These are phyloP conservation scores for Danio choprae DNA, from an alignment of 2,797 vertebrate genomes.

Conservation along the genomic window DNA sequence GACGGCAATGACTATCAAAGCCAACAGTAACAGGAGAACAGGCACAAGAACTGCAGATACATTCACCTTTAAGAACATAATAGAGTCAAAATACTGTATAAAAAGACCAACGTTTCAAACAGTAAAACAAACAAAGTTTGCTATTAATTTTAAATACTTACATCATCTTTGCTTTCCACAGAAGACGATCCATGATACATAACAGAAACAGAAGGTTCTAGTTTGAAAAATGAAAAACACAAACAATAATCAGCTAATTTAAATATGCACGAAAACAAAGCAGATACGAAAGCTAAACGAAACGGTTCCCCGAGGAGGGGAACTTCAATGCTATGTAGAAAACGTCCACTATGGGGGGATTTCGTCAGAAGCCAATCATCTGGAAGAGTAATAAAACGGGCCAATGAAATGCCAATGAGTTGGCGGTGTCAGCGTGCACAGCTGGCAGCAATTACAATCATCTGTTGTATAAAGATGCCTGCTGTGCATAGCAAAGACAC, in stretches of 20 bases:
- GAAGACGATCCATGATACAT: background rate
- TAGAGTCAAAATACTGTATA: background rate
- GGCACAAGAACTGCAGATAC: conserved; percentile 39
- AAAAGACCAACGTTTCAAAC: conserved; percentile 1
- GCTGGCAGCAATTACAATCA: too few species aligned
- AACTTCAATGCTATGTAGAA: too few species aligned
- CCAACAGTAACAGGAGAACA: conserved; percentile 47
- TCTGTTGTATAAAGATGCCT: too few species aligned
- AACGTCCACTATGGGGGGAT: too few species aligned
- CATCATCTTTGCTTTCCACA: background rate
- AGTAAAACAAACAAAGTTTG: background rate
- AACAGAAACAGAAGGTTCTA: background rate
- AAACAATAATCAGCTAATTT: background rate
- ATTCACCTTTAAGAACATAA: conserved; percentile 33
- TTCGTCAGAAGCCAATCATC: too few species aligned
- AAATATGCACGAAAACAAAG: too few species aligned
- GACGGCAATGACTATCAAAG: conserved; percentile 4
- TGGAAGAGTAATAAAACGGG: too few species aligned
- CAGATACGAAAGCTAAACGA: too few species aligned
- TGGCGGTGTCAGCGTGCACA: too few species aligned
- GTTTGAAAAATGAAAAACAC: background rate
- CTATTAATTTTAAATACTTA: conserved; percentile 6
- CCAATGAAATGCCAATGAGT: too few species aligned
- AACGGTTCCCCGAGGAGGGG: too few species aligned
- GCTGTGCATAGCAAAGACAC: too few species aligned